Conservation (phyloP, 2,113 vertebrate species). For the Macaca mulatta region DNA sequence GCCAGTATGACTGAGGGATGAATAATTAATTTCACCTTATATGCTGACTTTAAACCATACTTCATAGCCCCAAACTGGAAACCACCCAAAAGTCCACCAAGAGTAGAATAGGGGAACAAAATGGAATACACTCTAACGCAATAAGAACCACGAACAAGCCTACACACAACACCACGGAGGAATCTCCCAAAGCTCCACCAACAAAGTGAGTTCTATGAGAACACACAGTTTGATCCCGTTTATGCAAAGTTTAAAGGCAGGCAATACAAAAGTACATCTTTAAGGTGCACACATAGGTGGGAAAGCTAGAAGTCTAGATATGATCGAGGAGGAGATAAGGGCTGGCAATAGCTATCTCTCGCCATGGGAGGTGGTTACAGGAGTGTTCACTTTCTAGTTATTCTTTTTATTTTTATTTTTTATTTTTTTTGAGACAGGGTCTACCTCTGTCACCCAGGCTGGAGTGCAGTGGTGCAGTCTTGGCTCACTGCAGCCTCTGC, state of each 20-base stretch:
- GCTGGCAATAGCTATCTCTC: background rate
- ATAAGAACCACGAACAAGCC: background rate
- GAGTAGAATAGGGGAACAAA: background rate
- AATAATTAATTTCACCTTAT: background rate
- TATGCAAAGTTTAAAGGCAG: background rate
- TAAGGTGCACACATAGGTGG: background rate
- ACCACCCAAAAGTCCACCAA: background rate
- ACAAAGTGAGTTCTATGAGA: background rate
- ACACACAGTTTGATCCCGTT: background rate
- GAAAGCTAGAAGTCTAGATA: background rate
- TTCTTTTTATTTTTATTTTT: too few relatives aligned
- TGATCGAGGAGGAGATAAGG: fast-evolving
- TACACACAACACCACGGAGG: background rate
- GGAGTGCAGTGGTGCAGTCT: too few relatives aligned
- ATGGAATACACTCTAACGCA: background rate
- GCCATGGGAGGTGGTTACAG: background rate
- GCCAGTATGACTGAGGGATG: background rate
- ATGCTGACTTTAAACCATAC: background rate
- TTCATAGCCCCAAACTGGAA: background rate
- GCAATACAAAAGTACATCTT: background rate
- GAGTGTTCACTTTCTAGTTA: background rate
- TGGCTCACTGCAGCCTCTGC: too few relatives aligned
- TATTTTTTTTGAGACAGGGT: too few relatives aligned
- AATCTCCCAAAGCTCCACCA: background rate
- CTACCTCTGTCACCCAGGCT: too few relatives aligned